Evolutionary conservation across 2,113 vertebrate genomes (phyloP).

Genomic region (Talpa occidentalis): DNA sequence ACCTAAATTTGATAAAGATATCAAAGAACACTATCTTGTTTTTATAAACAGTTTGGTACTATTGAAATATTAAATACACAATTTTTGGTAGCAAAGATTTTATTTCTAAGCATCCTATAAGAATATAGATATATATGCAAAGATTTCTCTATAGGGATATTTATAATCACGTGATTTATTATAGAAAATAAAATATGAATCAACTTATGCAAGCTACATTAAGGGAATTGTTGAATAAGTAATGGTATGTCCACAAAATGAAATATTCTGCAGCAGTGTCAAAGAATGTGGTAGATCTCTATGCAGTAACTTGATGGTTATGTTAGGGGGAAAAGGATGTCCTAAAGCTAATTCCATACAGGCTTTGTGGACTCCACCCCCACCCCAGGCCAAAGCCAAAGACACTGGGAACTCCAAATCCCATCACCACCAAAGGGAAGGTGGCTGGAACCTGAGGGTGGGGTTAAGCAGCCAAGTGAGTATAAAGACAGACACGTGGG

Average conservation of each 20-base stretch:
- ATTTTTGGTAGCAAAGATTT: not conserved
- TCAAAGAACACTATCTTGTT: not conserved
- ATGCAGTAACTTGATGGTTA: too few species aligned
- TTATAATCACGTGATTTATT: not conserved
- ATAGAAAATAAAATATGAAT: conserved; percentile 6
- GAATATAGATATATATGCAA: not conserved
- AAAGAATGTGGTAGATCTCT: not conserved
- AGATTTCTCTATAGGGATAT: not conserved
- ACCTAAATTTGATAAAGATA: not conserved
- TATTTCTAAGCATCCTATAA: not conserved
- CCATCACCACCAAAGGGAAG: too few species aligned
- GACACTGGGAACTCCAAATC: too few species aligned
- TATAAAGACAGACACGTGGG: too few species aligned
- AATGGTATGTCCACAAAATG: not conserved
- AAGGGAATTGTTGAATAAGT: not conserved
- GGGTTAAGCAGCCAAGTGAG: too few species aligned
- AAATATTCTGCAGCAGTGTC: not conserved
- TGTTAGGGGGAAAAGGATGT: too few species aligned
- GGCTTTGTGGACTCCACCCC: too few species aligned
- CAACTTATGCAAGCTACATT: not conserved
- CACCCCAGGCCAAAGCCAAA: too few species aligned
- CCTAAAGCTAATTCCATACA: too few species aligned
- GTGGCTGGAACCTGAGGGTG: too few species aligned
- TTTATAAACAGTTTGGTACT: not conserved
- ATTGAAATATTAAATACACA: not conserved